Evolutionary conservation across 2,888 invertebrate genomes (phyloP), one percentile per base, ranked within the genome.

Genomic region (Caenorhabditis japonica): DNA sequence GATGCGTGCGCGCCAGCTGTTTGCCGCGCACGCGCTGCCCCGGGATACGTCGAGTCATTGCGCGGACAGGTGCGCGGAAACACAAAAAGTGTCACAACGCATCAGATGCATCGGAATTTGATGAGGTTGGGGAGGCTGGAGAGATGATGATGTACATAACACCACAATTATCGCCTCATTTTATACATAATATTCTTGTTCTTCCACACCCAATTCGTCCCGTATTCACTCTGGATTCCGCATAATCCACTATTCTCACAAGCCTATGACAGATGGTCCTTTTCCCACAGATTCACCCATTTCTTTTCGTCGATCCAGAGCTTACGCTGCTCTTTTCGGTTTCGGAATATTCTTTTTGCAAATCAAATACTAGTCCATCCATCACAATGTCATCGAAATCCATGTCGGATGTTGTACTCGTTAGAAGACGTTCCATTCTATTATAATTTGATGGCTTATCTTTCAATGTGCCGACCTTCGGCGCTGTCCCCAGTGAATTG

Each of bases 361-460:
- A 38, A 47, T 47, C 47, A 19, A 19, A 17, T 53, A n/a, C n/a
- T 27, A 39, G 39, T 39, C 19, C 30, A 38, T 60, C 49, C 17
- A n/a, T 41, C 19, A 43, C 36, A 25, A n/a, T n/a, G n/a, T n/a
- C n/a, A n/a, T n/a, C n/a, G n/a, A n/a, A n/a, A n/a, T n/a, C n/a
- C n/a, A n/a, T n/a, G n/a, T n/a, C n/a, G n/a, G n/a, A n/a, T n/a
- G n/a, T n/a, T n/a, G n/a, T n/a, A n/a, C 55, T 55, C 43, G 55
- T 64, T 56, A 56, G 55, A 64, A 64, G 64, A 55, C 56, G 64
- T 64, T 64, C 59, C 39, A 62, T 64, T 56, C 64, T 64, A 64
- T 64, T 64, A 64, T 64, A 64, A 64, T 64, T 49, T 41, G 64
- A 64, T 64, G 55, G 64, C 64, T 64, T 64, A 64, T 64, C 55